Evolutionary conservation across 2,888 invertebrate genomes (phyloP), one percentile per base, ranked within the genome.

Genomic region (Tridacna gigas): DNA sequence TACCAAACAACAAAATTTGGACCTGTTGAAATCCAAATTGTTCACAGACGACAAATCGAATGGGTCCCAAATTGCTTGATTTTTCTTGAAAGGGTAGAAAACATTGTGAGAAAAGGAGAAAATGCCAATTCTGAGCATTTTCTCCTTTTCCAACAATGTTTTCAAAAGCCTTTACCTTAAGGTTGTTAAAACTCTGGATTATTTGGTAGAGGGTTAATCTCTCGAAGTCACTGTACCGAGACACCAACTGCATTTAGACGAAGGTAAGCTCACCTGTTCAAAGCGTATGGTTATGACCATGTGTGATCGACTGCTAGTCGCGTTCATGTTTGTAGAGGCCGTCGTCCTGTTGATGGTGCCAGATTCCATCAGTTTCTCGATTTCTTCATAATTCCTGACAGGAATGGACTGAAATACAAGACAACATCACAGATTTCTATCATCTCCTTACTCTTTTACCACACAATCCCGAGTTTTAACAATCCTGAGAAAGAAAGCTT

Each of bases 271-370:
- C 83, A 93, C 92, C 90, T 93, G 93, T 78, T 91, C 90, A 86
- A 93, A 92, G 45, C 88, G 84, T 67, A 93, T 92, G 22, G 92
- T 93, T 75, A 93, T 92, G 67, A 93, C 92, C 90, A 93, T 92
- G 79, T 93, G 93, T 13, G 93, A 92, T 12, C 93, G 83, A 67
- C 91, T 91, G 78, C 92, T 92, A n/a, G 93, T 92, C 25, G 92
- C 93, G 74, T 93, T 93, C 92, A 91, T 92, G 79, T 91, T 91
- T 26, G 92, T 91, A 4, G 91, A 89, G 25, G 92, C 92, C 0
- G 91, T 91, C n/a, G 92, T 91, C 73, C 91, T 86, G 83, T 90
- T 91, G 56, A 91, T 80, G 28, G 91, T 91, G 18, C 92, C 92
- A 13, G 90, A 90, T 61, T 91, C 91, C 92, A 91, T 92, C 65